A percentile compares a stretch with the other conserved stretches of the same genome.
These are phyloP conservation scores for Arctia plantaginis DNA, from an alignment of 2,888 invertebrate genomes.

Conservation along the genomic window DNA sequence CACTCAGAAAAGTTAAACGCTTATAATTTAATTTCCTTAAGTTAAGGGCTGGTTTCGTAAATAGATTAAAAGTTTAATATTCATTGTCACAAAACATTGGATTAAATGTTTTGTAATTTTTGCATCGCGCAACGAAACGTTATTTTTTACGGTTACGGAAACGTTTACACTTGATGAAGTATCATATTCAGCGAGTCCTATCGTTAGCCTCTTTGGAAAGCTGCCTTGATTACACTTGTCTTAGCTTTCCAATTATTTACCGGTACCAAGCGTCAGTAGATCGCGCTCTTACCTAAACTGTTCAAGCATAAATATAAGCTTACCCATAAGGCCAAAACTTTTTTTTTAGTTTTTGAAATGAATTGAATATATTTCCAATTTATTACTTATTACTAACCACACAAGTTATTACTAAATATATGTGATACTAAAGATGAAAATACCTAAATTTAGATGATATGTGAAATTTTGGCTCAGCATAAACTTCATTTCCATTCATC, in stretches of 20 bases:
- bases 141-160: neutral
- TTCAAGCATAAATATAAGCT: neutral
- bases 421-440: neutral
- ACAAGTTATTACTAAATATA: neutral
- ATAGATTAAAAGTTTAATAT: slow-evolving; percentile 1
- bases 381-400: neutral
- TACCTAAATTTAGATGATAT: neutral
- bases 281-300: neutral
- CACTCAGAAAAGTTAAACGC: neutral
- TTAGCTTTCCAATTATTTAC: too few relatives aligned
- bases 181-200: too few relatives aligned
- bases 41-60: neutral
- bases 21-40: neutral
- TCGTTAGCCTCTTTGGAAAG: too few relatives aligned
- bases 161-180: neutral
- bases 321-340: neutral
- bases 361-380: neutral
- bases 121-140: neutral
- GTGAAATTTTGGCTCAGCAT: neutral
- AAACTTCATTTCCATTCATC: neutral
- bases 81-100: neutral
- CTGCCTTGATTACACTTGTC: too few relatives aligned
- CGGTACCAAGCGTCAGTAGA: neutral
- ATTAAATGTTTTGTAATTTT: neutral
- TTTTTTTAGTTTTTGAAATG: neutral